Evolutionary conservation across 2,888 invertebrate genomes (phyloP).

Genomic region (Callinectes sapidus): DNA sequence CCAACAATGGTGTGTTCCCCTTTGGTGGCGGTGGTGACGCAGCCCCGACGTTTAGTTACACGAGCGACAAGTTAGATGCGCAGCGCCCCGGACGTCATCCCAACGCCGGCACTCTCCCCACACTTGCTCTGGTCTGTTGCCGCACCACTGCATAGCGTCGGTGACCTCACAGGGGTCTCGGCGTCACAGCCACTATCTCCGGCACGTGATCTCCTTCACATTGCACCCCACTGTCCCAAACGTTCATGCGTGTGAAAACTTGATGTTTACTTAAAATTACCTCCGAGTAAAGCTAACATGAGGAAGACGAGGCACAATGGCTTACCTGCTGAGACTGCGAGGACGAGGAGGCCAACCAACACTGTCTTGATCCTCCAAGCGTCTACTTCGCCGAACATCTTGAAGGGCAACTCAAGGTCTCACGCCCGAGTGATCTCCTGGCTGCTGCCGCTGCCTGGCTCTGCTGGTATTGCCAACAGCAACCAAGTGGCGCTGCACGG

Average conservation of each 20-base stretch:
- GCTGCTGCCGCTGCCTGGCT: not conserved
- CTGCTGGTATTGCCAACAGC: slow-evolving; percentile 36
- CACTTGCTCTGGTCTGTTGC: not conserved
- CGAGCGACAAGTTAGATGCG: not conserved
- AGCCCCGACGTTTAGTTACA: not conserved
- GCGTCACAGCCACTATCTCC: not conserved
- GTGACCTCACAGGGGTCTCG: not conserved
- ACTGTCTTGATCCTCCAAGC: slow-evolving; percentile 63
- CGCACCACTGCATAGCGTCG: not conserved
- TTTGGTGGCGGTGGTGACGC: not conserved
- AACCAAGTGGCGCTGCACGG: not conserved
- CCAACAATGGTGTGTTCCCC: not conserved
- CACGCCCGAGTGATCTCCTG: slow-evolving; percentile 37
- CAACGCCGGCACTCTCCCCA: not conserved
- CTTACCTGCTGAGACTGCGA: slow-evolving; percentile 44
- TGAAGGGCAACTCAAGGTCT: slow-evolving; percentile 59
- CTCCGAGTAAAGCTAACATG: not conserved
- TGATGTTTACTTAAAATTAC: not conserved
- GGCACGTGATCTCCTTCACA: not conserved
- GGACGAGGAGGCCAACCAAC: slow-evolving; percentile 41
- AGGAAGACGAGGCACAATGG: not conserved
- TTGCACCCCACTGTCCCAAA: not conserved
- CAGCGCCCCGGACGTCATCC: not conserved
- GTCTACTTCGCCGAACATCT: slow-evolving; percentile 58
- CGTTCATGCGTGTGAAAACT: not conserved